These are phyloP conservation scores for Chironomus tentans DNA, from an alignment of 2,888 invertebrate species.

Conservation along the genomic window DNA sequence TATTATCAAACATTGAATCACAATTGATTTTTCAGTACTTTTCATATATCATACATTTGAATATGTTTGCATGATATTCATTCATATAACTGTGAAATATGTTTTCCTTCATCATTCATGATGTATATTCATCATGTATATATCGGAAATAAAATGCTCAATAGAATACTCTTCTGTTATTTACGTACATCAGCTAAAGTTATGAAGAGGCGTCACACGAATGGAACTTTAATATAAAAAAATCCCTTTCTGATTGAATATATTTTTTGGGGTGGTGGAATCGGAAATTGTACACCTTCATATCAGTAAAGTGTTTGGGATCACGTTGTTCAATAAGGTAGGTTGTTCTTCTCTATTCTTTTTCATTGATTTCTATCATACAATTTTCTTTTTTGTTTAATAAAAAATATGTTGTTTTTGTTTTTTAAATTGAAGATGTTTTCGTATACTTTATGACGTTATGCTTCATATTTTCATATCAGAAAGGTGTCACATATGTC, in stretches of 20 bases:
- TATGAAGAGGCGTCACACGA: too few species aligned
- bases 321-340: too few species aligned
- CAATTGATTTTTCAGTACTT: not conserved
- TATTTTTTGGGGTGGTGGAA: too few species aligned
- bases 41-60: not conserved
- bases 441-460: not conserved
- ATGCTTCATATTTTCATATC: not conserved
- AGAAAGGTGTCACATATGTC: too few species aligned
- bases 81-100: not conserved
- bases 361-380: too few species aligned
- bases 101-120: not conserved
- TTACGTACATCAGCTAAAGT: too few species aligned
- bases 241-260: too few species aligned
- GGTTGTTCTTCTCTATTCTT: too few species aligned
- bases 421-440: not conserved
- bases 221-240: too few species aligned
- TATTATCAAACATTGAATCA: not conserved
- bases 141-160: not conserved
- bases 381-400: not conserved
- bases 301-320: too few species aligned
- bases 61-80: too few species aligned
- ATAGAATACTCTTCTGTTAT: not conserved
- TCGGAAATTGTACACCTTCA: too few species aligned
- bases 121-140: not conserved
- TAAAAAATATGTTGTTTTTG: not conserved